phyloP scores from a whole-genome alignment of 2,113 vertebrate genomes.

The Prunella himalayana region DNA sequence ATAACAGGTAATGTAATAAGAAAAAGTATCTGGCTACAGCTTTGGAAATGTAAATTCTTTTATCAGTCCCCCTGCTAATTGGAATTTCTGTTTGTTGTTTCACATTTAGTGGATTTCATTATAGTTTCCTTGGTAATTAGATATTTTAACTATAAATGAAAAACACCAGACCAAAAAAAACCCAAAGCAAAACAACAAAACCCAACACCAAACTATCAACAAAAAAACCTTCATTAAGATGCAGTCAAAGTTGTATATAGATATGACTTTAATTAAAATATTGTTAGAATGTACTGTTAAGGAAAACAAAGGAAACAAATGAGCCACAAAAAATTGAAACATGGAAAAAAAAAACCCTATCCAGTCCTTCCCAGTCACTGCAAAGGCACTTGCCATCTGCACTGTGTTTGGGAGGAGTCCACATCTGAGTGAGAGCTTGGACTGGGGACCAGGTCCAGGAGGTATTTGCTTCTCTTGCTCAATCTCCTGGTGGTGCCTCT shows the following conservation, averaged over 20 bases:
- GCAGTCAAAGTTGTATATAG: constrained; percentile 10
- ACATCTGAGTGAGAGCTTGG: background rate
- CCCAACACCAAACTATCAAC: background rate
- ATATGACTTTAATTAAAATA: constrained; percentile 46
- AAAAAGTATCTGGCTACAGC: constrained; percentile 39
- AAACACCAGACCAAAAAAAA: constrained; percentile 1
- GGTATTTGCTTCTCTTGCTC: background rate
- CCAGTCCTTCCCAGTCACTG: background rate
- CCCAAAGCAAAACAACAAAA: background rate
- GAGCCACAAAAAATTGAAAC: background rate
- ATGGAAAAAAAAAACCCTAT: background rate
- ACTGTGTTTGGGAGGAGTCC: background rate
- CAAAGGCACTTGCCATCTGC: background rate
- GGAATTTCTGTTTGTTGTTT: constrained; percentile 59
- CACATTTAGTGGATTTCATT: constrained; percentile 56
- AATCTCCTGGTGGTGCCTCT: background rate
- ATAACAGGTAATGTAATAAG: constrained; percentile 58
- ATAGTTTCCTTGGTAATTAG: constrained; percentile 62
- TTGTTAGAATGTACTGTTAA: background rate
- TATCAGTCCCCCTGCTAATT: constrained; percentile 61
- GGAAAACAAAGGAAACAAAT: constrained; percentile 32
- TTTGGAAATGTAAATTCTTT: constrained; percentile 65
- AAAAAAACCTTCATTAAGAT: constrained; percentile 22
- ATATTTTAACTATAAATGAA: constrained; percentile 57
- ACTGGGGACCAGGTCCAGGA: background rate